Base-by-base conservation (phyloP, 2,888 invertebrate species). In the Cryptophagus acutangulus region DNA sequence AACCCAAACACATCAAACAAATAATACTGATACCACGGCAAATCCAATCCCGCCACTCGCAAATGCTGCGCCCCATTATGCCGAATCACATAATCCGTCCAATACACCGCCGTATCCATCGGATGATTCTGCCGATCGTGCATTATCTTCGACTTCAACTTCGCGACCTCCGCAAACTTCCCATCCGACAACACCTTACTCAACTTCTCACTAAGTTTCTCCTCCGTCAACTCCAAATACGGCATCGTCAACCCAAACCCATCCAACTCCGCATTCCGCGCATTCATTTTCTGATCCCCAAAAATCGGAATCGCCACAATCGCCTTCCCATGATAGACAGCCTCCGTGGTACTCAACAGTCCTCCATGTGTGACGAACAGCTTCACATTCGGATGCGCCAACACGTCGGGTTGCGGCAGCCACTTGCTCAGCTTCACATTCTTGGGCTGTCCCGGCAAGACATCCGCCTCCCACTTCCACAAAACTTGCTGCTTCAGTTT, bases 391-490 rank as follows among this genome's bases (percentile, higher is more conserved):
- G 68, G 67, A 59, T 80, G 77, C 2, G 72, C 75, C 75, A 64
- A 46, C 26, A 62, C 48, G 40, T 59, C 62, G 18, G 55, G 48
- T 43, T 65, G 64, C 15, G 64, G 63, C 28, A 62, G 46, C 64
- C 64, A 64, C 26, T 53, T 58, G 3, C 46, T 48, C 8, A 69
- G 54, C 48, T 62, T 62, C 0, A 77, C 62, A 49, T 74, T 73
- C 9, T 54, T 45, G 2, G 69, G 66, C 25, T 55, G 48, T 28
- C 53, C 51, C n/a, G 57, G 55, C 12, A 61, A 42, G 16, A 40
- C 39, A 15, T 75, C 71, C 0, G 74, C 74, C 51, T 82, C 81
- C 78, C 80, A 84, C 67, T 84, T 84, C 82, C 81, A 82, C 15
- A 84, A 56, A 1, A 84, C 74, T 4, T 74, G 76, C 46, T 81